A percentile compares a stretch with the other conserved stretches of the same genome.
Evolutionary conservation across 1,140 invertebrate species (phyloP).

Genomic region (Panagrolaimus sp.): DNA sequence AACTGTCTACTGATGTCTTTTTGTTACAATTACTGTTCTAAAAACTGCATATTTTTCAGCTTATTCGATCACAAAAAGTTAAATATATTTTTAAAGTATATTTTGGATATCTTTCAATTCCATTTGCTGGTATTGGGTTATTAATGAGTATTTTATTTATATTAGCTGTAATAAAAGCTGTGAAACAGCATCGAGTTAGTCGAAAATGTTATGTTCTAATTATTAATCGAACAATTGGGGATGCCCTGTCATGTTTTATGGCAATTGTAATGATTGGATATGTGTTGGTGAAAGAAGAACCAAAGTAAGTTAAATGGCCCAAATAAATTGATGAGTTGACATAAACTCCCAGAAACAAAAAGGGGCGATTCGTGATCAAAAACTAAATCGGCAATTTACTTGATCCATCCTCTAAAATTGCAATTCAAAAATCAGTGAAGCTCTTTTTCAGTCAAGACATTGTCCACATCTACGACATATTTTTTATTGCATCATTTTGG

Average conservation of each 20-base stretch:
- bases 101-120: constrained; percentile 43
- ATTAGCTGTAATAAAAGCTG: constrained; percentile 38
- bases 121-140: constrained; percentile 37
- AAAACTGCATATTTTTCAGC: no score
- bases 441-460: constrained; percentile 38
- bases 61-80: no score
- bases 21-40: no score
- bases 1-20: no score
- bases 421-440: no score
- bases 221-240: constrained; percentile 47
- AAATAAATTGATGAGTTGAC: not conserved
- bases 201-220: constrained; percentile 50
- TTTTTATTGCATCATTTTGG: constrained; percentile 49
- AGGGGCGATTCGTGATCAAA: no score
- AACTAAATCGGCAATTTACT: no score
- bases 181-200: constrained; percentile 43
- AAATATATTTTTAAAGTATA: constrained; percentile 20
- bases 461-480: constrained; percentile 39
- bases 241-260: constrained; percentile 39
- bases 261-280: constrained; percentile 33
- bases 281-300: constrained; percentile 27
- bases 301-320: constrained; percentile 38
- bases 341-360: no score
- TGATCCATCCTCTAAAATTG: no score
- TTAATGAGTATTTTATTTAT: constrained; percentile 44